Percentiles rank a stretch among this genome's conserved stretches.
Evolutionary conservation across 2,888 invertebrate species (phyloP).

Genomic region (Notocelia uddmanniana): DNA sequence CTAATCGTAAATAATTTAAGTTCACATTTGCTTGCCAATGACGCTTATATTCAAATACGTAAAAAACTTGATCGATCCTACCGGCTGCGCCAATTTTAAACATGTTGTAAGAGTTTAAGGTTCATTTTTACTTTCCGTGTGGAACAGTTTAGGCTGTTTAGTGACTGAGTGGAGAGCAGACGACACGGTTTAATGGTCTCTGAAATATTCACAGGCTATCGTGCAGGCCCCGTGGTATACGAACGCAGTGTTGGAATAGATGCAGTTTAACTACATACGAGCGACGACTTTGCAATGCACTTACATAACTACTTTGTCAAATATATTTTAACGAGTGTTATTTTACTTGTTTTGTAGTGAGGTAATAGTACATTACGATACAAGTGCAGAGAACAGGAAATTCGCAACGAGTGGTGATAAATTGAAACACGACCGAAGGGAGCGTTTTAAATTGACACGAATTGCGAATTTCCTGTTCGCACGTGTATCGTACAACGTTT

Average conservation of each 20-base stretch:
- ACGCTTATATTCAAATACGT: background rate
- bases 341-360: no score
- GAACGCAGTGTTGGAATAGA: slow-evolving; percentile 2
- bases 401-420: no score
- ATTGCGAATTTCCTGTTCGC: no score
- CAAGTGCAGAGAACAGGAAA: no score
- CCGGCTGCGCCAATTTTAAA: background rate
- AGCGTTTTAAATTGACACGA: no score
- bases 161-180: background rate
- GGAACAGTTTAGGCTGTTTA: slow-evolving; percentile 6
- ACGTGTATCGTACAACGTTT: no score
- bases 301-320: background rate
- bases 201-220: slow-evolving; percentile 39
- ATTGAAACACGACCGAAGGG: no score
- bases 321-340: background rate
- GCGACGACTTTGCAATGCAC: background rate
- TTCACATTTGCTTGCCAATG: background rate
- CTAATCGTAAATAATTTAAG: background rate
- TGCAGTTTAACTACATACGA: background rate
- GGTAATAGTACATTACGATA: no score
- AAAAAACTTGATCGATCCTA: background rate
- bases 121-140: background rate
- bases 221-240: slow-evolving; percentile 11
- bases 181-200: slow-evolving; percentile 35
- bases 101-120: background rate